A percentile compares a stretch with the other conserved stretches of the same genome.
phyloP scores from a whole-genome alignment of 1,140 invertebrate species.

The Drosophila nikananu region DNA sequence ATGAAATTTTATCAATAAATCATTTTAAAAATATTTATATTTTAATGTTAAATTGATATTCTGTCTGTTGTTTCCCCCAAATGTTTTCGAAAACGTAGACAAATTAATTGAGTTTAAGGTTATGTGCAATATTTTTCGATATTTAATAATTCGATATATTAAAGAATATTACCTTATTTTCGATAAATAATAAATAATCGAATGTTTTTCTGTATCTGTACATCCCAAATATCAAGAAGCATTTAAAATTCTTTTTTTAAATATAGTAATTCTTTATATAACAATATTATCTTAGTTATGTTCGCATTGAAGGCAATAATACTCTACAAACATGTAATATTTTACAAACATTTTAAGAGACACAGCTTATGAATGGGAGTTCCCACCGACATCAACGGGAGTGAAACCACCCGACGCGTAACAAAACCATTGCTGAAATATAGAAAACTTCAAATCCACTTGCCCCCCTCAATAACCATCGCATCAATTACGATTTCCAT shows the following conservation, averaged over 20 bases:
- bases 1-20: not conserved
- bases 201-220: not conserved
- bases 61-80: too few relatives aligned
- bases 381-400: too few relatives aligned
- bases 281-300: too few relatives aligned
- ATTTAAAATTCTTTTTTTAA: not conserved
- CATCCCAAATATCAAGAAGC: not conserved
- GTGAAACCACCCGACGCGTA: not conserved
- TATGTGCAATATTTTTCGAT: too few relatives aligned
- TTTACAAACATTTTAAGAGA: not conserved
- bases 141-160: too few relatives aligned
- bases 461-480: slow-evolving; percentile 29
- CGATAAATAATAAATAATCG: not conserved
- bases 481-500: slow-evolving; percentile 53
- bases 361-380: not conserved
- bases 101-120: too few relatives aligned
- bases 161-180: not conserved
- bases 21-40: rapidly evolving
- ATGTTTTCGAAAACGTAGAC: too few relatives aligned
- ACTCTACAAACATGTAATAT: not conserved
- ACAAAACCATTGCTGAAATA: slow-evolving; percentile 4
- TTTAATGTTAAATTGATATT: too few relatives aligned
- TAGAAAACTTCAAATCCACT: slow-evolving; percentile 32
- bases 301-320: too few relatives aligned
- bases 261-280: not conserved